Percentiles rank a stretch among this genome's conserved stretches.
Evolutionary conservation across 2,888 invertebrate species (phyloP).

Genomic region (Glyphotaelius pellucidus): DNA sequence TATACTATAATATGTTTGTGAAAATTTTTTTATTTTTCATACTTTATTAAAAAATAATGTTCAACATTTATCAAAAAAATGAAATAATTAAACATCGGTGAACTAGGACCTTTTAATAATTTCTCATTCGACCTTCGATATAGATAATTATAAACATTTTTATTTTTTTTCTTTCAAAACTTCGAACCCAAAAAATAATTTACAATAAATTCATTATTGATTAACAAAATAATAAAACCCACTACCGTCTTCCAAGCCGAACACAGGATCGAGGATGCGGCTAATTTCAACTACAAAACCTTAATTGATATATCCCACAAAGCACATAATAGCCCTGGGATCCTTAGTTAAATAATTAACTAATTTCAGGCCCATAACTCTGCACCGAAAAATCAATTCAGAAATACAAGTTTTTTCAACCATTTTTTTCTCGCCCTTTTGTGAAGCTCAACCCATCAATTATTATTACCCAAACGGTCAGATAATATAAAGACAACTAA

Average conservation of each 20-base stretch:
- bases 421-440: slow-evolving; percentile 34
- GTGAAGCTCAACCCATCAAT: background rate
- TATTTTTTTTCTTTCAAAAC: background rate
- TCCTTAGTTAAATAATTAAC: slow-evolving; percentile 49
- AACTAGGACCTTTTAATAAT: too few species aligned
- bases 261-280: background rate
- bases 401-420: slow-evolving; percentile 36
- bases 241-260: background rate
- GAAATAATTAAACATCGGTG: too few species aligned
- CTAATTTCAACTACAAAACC: slow-evolving; percentile 41
- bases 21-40: too few species aligned
- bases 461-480: background rate
- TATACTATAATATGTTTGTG: too few species aligned
- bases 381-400: slow-evolving; percentile 51
- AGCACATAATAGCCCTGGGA: slow-evolving; percentile 29
- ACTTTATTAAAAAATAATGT: too few species aligned
- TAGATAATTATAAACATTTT: background rate
- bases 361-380: slow-evolving; percentile 49
- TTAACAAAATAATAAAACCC: background rate
- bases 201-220: background rate
- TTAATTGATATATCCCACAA: slow-evolving; percentile 10
- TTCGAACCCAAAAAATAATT: background rate
- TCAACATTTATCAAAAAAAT: too few species aligned
- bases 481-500: background rate
- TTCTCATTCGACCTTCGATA: too few species aligned